These are phyloP conservation scores for Allolobophora icterica DNA, from an alignment of 2,888 invertebrate genomes.

Conservation along the genomic window DNA sequence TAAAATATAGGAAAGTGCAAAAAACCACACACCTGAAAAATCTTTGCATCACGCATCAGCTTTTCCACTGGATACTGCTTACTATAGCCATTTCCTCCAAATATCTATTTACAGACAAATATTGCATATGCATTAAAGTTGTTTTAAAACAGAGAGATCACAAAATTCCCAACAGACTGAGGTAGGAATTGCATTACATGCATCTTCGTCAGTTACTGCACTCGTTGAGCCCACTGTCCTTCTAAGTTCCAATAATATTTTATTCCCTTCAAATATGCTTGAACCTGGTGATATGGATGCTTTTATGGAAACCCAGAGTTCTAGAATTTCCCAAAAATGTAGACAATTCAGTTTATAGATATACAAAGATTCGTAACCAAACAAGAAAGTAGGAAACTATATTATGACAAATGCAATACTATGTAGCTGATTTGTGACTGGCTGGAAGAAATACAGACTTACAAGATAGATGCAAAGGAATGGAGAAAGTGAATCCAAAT, in stretches of 20 bases:
- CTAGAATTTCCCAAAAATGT: not conserved
- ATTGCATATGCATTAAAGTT: not conserved
- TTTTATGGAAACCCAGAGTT: no score
- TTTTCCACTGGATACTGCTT: slow-evolving; percentile 97
- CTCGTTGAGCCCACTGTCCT: not conserved
- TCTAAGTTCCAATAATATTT: not conserved
- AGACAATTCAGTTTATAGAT: not conserved
- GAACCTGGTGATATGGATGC: not conserved
- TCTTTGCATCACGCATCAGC: slow-evolving; percentile 98
- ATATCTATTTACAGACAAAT: slow-evolving; percentile 71
- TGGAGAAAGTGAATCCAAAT: not conserved
- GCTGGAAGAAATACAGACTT: not conserved
- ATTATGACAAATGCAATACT: not conserved
- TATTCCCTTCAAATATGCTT: not conserved
- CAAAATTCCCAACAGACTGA: not conserved
- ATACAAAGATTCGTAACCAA: not conserved
- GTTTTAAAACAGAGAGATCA: not conserved
- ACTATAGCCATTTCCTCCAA: slow-evolving; percentile 95
- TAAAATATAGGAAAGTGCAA: not conserved
- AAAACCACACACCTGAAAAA: slow-evolving; percentile 75
- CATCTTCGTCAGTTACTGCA: not conserved
- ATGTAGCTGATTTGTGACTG: not conserved
- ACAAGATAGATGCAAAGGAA: not conserved
- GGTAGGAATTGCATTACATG: not conserved
- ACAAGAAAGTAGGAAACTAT: not conserved